Evolutionary conservation across 2,797 vertebrate genomes (phyloP), one percentile per base, ranked within the genome.

Genomic region (Neosilurus mollespiculum): DNA sequence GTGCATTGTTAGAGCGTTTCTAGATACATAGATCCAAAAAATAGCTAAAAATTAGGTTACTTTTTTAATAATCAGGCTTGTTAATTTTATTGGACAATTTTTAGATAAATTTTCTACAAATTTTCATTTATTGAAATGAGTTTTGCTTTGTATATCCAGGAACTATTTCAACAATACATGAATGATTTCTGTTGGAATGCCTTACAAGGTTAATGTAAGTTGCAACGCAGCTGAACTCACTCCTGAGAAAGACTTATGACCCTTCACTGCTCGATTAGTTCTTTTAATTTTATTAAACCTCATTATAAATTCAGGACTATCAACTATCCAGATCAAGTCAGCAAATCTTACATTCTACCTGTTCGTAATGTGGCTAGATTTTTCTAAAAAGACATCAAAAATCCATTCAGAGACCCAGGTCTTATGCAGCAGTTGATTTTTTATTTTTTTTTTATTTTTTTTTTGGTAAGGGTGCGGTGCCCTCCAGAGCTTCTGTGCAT

Each of bases 401-500:
- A 16, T 75, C 26, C 10, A 34, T 59, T 22, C 67, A 22, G 30
- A 20, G 34, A 58, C 4, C 0, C 15, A 22, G 54, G 2, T 66
- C 30, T 20, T 20, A 30, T 26, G 53, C 26, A 76, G 30, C 62
- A 56, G 20, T 9, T 67, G 51, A 22, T 76, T n/a, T 20, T 61
- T 64, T 20, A 59, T 76, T 65, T 51, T 30, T 76, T n/a, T 11
- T 61, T 64, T 34, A 37, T 59, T 65, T 43, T 43, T 43, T 43
- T 43, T 43, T 43, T 43, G 37, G 16, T 18, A n/a, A 82, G 26
- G 72, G 62, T 82, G 81, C 2, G 51, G 59, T 82, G 81, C 71
- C 81, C 61, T 53, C 9, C 12, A 65, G 70, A 20, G 24, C 24
- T 5, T 22, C n/a, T 24, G 4, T 77, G 53, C 34, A 37, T 67